These are phyloP conservation scores for Epinephelus coioides DNA, from an alignment of 2,797 vertebrate genomes.

Conservation along the genomic window DNA sequence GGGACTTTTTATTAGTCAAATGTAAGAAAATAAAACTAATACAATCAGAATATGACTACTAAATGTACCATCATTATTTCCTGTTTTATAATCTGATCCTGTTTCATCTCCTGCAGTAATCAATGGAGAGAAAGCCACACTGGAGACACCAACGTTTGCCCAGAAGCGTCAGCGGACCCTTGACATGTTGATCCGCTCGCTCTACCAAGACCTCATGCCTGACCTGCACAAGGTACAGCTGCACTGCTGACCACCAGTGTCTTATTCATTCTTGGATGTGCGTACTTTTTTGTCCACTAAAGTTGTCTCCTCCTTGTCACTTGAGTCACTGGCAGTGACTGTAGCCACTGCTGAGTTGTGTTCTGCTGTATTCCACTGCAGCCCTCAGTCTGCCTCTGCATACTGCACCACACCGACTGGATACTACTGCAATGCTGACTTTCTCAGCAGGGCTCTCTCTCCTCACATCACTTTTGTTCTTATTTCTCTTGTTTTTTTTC, in stretches of 20 bases:
- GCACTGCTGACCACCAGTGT: background rate
- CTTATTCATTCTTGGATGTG: background rate
- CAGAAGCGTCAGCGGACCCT: constrained; percentile 98
- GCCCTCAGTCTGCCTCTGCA: constrained; percentile 65
- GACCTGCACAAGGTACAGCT: constrained; percentile 94
- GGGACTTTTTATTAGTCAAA: constrained; percentile 99
- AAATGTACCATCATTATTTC: fast-evolving
- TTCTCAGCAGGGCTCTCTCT: constrained; percentile 68
- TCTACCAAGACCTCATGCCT: constrained; percentile 97
- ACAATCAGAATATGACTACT: background rate
- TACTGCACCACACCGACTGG: constrained; percentile 72
- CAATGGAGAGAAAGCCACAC: constrained; percentile 99
- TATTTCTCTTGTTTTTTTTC: constrained; percentile 21
- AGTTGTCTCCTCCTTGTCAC: constrained; percentile 41
- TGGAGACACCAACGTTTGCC: constrained; percentile 98
- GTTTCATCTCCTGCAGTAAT: constrained; percentile 89
- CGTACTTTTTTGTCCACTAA: background rate
- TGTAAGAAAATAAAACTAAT: constrained; percentile 83
- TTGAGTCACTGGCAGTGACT: constrained; percentile 43
- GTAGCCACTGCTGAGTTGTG: constrained; percentile 51
- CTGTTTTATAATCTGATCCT: background rate
- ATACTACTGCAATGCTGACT: constrained; percentile 80
- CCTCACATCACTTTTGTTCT: constrained; percentile 55
- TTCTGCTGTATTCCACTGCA: constrained; percentile 73
- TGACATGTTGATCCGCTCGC: constrained; percentile 98